Evolutionary conservation across 2,113 vertebrate species (phyloP).

Genomic region (Syrmaticus mikado): DNA sequence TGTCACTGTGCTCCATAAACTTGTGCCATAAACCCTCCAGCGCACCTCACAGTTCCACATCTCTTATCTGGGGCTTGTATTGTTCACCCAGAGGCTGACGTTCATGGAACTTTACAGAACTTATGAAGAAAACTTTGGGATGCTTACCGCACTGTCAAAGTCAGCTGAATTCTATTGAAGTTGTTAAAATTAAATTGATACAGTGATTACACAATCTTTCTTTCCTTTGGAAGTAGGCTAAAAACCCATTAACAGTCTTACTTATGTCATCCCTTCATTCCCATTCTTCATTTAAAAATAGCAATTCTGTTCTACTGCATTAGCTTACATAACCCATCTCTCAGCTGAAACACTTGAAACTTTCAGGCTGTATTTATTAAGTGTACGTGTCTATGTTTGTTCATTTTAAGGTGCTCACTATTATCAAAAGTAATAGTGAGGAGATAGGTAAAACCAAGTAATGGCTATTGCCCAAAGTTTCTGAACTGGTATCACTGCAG

Average conservation of each 20-base stretch:
- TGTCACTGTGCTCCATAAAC: neutral
- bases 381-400: neutral
- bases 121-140: constrained; percentile 15
- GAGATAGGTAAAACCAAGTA: neutral
- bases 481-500: neutral
- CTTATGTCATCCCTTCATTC: constrained; percentile 54
- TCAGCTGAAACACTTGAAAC: constrained; percentile 48
- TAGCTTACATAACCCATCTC: constrained; percentile 68
- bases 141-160: constrained; percentile 2
- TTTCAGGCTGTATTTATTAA: constrained; percentile 6
- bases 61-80: neutral
- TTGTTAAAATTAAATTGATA: constrained; percentile 29
- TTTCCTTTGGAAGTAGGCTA: constrained; percentile 55
- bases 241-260: constrained; percentile 68
- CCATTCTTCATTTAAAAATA: constrained; percentile 70
- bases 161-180: constrained; percentile 25
- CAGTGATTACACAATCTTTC: constrained; percentile 62
- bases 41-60: neutral
- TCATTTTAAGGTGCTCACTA: neutral
- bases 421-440: neutral
- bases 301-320: constrained; percentile 48
- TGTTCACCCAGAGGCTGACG: neutral
- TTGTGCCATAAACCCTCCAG: neutral
- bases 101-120: neutral
- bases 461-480: neutral